phyloP scores from a whole-genome alignment of 2,888 invertebrate species.

The Pteria penguin region DNA sequence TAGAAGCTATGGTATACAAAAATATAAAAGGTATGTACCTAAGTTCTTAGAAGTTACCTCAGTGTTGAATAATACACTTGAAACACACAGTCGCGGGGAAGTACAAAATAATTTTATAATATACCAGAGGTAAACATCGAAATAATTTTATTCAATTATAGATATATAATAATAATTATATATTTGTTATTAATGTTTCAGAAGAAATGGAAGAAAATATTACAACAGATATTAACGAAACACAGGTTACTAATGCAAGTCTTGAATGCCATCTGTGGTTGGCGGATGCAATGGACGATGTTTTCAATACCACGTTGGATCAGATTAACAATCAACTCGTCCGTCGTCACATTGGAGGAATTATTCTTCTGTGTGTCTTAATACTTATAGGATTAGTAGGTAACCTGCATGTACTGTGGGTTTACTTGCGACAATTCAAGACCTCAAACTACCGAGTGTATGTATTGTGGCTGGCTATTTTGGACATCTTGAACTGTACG shows the following conservation, averaged over 20 bases:
- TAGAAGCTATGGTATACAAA: too few relatives aligned
- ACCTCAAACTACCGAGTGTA: slow-evolving; percentile 43
- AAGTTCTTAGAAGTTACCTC: too few relatives aligned
- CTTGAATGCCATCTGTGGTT: slow-evolving; percentile 37
- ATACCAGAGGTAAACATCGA: too few relatives aligned
- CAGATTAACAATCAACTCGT: slow-evolving; percentile 34
- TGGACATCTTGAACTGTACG: slow-evolving; percentile 34
- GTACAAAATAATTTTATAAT: too few relatives aligned
- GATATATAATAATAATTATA: too few relatives aligned
- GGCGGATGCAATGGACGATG: slow-evolving; percentile 16
- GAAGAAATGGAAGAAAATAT: background rate
- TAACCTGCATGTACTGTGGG: slow-evolving; percentile 35
- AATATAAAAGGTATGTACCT: too few relatives aligned
- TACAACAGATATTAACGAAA: background rate
- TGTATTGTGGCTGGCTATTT: slow-evolving; percentile 36
- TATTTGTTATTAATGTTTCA: too few relatives aligned
- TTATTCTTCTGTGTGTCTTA: slow-evolving; percentile 21
- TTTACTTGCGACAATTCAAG: slow-evolving; percentile 34
- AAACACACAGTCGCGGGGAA: too few relatives aligned
- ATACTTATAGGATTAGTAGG: slow-evolving; percentile 30
- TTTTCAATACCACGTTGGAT: slow-evolving; percentile 31
- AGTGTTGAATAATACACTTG: too few relatives aligned
- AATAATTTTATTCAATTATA: too few relatives aligned
- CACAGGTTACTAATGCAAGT: background rate
- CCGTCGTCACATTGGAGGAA: slow-evolving; percentile 38